phyloP scores from a whole-genome alignment of 2,113 vertebrate species.

The Sorex araneus region DNA sequence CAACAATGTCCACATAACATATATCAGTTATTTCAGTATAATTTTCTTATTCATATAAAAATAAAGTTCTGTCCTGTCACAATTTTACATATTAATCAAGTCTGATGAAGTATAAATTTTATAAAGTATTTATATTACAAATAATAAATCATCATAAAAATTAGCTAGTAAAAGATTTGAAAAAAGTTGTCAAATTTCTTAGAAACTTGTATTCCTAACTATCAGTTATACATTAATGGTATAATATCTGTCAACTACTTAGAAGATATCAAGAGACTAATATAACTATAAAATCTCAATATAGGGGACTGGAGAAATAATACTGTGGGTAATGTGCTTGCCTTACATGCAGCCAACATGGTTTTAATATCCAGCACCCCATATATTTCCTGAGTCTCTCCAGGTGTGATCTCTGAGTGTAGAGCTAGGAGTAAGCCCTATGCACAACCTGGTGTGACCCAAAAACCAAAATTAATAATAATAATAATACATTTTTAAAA shows the following conservation, averaged over 20 bases:
- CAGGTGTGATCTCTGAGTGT: no score
- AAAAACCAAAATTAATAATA: no score
- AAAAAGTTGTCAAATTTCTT: background rate
- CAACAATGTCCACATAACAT: background rate
- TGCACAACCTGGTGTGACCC: no score
- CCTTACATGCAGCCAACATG: no score
- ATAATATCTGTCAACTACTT: conserved; percentile 11
- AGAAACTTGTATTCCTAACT: conserved; percentile 24
- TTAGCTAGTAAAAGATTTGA: background rate
- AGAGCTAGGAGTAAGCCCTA: no score
- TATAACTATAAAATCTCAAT: background rate
- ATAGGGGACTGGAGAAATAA: background rate
- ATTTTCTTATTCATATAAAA: conserved; percentile 39
- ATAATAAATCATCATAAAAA: conserved; percentile 23
- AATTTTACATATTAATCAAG: conserved; percentile 24
- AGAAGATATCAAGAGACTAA: conserved; percentile 9
- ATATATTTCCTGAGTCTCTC: no score
- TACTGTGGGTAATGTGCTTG: no score
- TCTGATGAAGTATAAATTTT: background rate
- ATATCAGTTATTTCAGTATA: conserved; percentile 3
- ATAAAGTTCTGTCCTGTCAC: background rate
- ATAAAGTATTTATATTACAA: conserved; percentile 31
- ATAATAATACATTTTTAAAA: no score
- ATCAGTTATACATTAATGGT: background rate
- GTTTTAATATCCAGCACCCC: no score